Evolutionary conservation across 2,113 vertebrate species (phyloP).

Genomic region (Narcine bancroftii): DNA sequence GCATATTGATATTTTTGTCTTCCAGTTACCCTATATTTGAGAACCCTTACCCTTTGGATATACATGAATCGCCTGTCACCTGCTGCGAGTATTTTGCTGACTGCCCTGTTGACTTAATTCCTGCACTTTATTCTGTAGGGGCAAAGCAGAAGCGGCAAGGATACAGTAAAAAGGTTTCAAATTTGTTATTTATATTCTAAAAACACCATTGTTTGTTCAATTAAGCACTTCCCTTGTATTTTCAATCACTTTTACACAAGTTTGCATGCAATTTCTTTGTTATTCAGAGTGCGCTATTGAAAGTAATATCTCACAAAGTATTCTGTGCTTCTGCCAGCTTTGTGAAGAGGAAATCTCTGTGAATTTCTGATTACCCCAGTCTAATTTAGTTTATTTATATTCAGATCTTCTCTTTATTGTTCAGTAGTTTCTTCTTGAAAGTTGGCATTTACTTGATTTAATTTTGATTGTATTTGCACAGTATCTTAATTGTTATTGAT

Average conservation of each 20-base stretch:
- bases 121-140: constrained; percentile 95
- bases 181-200: not conserved
- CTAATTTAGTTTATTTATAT: too few relatives aligned
- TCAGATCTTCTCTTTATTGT: not conserved
- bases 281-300: not conserved
- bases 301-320: not conserved
- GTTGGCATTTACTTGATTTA: not conserved
- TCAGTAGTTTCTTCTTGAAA: not conserved
- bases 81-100: constrained; percentile 97
- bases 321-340: not conserved
- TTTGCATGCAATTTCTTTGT: not conserved
- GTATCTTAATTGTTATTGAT: not conserved
- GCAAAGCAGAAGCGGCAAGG: constrained; percentile 95
- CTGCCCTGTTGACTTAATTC: constrained; percentile 93
- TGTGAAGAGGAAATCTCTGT: not conserved
- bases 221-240: not conserved
- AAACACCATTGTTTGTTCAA: not conserved
- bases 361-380: not conserved
- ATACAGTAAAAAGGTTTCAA: constrained; percentile 92
- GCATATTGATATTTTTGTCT: constrained; percentile 35
- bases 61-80: constrained; percentile 97
- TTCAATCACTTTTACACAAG: not conserved
- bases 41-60: constrained; percentile 93
- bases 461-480: not conserved
- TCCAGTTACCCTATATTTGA: constrained; percentile 96